Evolutionary conservation across 37 sponge, comb jelly and placozoan genomes (phyloP).

Genomic region (Theonella swinhoei): DNA sequence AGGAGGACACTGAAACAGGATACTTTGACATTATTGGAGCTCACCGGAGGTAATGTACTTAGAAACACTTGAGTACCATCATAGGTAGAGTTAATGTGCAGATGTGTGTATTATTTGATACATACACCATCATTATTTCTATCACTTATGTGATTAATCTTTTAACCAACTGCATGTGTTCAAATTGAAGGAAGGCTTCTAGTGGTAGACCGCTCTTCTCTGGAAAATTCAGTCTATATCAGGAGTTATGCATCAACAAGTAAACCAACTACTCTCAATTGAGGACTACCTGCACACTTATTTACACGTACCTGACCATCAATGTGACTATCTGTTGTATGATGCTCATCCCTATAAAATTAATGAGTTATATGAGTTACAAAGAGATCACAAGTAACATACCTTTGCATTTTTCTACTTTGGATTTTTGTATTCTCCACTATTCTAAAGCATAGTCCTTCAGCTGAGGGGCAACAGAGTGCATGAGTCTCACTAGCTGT

Average conservation of each 20-base stretch:
- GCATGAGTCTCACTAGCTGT: constrained; percentile 63
- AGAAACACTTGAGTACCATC: neutral
- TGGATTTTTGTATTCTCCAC: constrained; percentile 1
- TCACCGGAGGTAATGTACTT: constrained; percentile 64
- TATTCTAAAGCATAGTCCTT: constrained; percentile 16
- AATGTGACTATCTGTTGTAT: no score
- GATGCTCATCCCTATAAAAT: no score
- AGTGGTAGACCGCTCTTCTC: no score
- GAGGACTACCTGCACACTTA: no score
- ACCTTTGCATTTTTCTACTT: constrained; percentile 11
- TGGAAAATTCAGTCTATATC: no score
- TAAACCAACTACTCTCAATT: no score
- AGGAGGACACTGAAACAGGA: constrained; percentile 77
- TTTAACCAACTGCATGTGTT: neutral
- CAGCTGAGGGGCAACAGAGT: constrained; percentile 24
- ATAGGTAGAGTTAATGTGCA: neutral
- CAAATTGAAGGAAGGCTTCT: constrained; percentile 39
- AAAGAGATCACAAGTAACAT: no score
- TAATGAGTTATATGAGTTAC: no score
- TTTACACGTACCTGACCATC: no score
- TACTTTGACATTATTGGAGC: constrained; percentile 84
- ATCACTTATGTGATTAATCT: neutral
- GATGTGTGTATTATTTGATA: neutral
- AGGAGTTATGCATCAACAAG: no score
- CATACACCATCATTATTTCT: neutral